Evolutionary conservation across 2,888 invertebrate genomes (phyloP).

Genomic region (Limulus polyphemus): DNA sequence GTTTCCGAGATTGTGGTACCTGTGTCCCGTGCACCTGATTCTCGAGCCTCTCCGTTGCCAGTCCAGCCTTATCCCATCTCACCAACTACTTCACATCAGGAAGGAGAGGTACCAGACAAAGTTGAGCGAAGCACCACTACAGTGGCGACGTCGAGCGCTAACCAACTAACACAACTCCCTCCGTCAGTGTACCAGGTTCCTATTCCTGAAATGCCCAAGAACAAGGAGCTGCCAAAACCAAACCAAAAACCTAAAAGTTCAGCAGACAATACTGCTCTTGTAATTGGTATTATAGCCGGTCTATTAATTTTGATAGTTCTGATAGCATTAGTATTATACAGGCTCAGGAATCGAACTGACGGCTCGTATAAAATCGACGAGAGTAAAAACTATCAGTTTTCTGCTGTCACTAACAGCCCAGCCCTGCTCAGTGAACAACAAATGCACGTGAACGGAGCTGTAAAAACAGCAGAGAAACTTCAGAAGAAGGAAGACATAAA

Average conservation of each 20-base stretch:
- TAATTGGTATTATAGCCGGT: conserved; percentile 74
- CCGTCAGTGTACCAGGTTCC: conserved; percentile 19
- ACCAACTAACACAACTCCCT: conserved; percentile 3
- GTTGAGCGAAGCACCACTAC: neutral
- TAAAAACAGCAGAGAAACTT: conserved; percentile 8
- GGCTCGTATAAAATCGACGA: conserved; percentile 41
- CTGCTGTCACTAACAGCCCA: conserved; percentile 11
- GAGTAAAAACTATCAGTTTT: conserved; percentile 34
- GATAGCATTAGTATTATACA: conserved; percentile 27
- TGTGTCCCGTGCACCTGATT: neutral
- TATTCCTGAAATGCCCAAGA: conserved; percentile 13
- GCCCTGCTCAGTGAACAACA: conserved; percentile 11
- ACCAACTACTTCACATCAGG: neutral
- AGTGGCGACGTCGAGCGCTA: conserved; percentile 3
- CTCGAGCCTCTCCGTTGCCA: conserved; percentile 1
- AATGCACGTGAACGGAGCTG: conserved; percentile 14
- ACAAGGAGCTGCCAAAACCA: conserved; percentile 13
- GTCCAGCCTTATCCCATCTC: conserved; percentile 5
- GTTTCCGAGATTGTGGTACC: neutral
- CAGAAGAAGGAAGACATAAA: conserved; percentile 22
- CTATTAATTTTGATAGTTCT: conserved; percentile 63
- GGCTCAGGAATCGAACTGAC: conserved; percentile 30
- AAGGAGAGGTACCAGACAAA: neutral
- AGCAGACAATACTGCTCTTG: conserved; percentile 21
- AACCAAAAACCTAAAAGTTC: conserved; percentile 14